phyloP scores from a whole-genome alignment of 2,113 vertebrate species.

The Stomatorhinus ivindoensis region DNA sequence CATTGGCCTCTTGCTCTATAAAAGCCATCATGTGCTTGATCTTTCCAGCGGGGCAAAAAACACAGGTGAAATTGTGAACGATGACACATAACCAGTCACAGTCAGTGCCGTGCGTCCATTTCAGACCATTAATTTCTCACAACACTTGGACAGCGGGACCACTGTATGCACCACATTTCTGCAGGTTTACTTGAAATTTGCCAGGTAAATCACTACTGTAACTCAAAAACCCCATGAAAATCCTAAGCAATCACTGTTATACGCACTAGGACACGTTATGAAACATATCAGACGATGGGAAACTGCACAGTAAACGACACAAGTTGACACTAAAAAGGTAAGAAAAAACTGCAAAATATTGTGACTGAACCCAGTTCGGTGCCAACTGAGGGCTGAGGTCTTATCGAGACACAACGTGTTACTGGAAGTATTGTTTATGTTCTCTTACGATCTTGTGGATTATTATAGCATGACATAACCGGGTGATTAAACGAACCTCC shows the following conservation, averaged over 20 bases:
- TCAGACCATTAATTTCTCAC: neutral
- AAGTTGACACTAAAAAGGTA: neutral
- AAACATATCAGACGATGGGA: neutral
- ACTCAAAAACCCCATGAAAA: neutral
- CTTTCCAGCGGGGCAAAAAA: constrained; percentile 46
- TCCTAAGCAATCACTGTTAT: neutral
- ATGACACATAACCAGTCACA: neutral
- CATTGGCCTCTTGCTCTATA: constrained; percentile 97
- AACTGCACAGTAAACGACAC: neutral
- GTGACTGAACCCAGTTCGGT: neutral
- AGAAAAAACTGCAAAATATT: neutral
- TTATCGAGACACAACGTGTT: neutral
- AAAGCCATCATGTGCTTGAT: constrained; percentile 99
- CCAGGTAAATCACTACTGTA: neutral
- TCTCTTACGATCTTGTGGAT: neutral
- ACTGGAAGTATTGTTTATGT: neutral
- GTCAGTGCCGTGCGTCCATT: neutral
- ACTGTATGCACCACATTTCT: neutral
- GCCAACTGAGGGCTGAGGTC: neutral
- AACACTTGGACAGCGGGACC: neutral
- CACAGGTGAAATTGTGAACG: neutral
- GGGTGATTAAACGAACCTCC: neutral
- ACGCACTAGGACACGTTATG: neutral
- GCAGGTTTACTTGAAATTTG: neutral
- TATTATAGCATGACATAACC: neutral